Evolutionary conservation across 2,113 vertebrate species (phyloP), one percentile per base, ranked within the genome.

Genomic region (Corynorhinus townsendii): DNA sequence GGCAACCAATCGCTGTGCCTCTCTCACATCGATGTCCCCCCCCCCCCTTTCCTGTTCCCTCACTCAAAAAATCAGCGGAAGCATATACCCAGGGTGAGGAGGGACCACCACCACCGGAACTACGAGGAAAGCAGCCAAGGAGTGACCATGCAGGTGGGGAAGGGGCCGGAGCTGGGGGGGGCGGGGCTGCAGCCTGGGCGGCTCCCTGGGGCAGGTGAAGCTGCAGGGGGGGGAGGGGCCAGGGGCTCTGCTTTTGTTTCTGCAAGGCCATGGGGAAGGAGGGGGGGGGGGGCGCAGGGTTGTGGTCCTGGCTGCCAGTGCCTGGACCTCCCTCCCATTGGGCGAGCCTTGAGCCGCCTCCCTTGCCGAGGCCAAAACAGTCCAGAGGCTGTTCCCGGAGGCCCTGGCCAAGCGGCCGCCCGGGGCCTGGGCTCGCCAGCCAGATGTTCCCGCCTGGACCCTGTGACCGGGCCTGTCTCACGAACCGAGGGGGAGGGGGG

Each of bases 201-300:
- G 38, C 17, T 4, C 89, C 64, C 22, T 2, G 73, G 72, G 33
- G 28, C n/a, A 43, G 77, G 45, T 5, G 17, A 12, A 4, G 43
- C 17, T 14, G 40, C 3, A 0, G 2, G 0, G 30, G 22, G 38
- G 11, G 12, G 7, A 1, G 6, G 10, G 26, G 4, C 1, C 1
- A 17, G 17, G 71, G 11, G 26, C 52, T 9, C 69, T 24, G 77
- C 40, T 16, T 45, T 33, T 14, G 69, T 19, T 2, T 59, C 19
- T 0, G 7, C 2, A 11, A 4, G 0, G 2, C n/a, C 5, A 12
- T 4, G n/a, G 40, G 33, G 49, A 15, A 24, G 30, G 12, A 10
- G 33, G 0, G 85, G 52, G 28, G 0, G 64, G 4, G 0, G 0
- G 85, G 62, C 22, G 0, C 10, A 56, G 5, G 54, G n/a, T 87